Conservation (phyloP, 1,140 invertebrate species). For the Sycophila sp. region DNA sequence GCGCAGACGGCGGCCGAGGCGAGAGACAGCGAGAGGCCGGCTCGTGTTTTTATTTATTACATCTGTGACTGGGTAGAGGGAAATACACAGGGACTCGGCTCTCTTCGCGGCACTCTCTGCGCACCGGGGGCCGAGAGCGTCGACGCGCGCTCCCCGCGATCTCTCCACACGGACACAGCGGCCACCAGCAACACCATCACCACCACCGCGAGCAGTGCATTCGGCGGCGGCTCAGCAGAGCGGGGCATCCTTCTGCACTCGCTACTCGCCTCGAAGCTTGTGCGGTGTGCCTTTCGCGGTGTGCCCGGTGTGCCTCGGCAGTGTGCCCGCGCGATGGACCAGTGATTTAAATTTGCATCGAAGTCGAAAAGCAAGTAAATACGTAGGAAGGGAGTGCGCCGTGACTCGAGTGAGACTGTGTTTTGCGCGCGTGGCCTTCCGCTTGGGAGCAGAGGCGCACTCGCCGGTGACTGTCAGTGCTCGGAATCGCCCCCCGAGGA, state of each 20-base stretch:
- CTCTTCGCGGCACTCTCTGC: constrained; percentile 53
- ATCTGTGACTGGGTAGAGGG: constrained; percentile 71
- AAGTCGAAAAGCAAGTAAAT: too few species aligned
- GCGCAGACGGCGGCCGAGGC: neutral
- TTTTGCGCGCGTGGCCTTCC: too few species aligned
- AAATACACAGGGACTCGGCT: constrained; percentile 67
- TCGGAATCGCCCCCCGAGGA: neutral
- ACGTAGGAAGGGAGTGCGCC: too few species aligned
- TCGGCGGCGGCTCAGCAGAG: neutral
- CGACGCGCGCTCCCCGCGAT: neutral
- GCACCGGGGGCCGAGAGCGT: constrained; percentile 16
- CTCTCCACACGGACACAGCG: neutral
- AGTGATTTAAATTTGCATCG: too few species aligned
- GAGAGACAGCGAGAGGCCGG: constrained; percentile 21
- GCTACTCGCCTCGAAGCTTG: too few species aligned
- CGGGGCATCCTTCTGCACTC: too few species aligned
- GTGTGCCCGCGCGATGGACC: too few species aligned
- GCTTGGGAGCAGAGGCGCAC: too few species aligned
- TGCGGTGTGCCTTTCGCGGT: too few species aligned
- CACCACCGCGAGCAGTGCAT: neutral
- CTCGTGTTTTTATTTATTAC: constrained; percentile 75
- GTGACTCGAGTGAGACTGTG: too few species aligned
- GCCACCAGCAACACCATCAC: neutral
- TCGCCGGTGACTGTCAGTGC: too few species aligned
- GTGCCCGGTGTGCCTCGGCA: too few species aligned